Evolutionary conservation across 2,888 invertebrate genomes (phyloP), one percentile per base, ranked within the genome.

Genomic region (Drosophila formosana): DNA sequence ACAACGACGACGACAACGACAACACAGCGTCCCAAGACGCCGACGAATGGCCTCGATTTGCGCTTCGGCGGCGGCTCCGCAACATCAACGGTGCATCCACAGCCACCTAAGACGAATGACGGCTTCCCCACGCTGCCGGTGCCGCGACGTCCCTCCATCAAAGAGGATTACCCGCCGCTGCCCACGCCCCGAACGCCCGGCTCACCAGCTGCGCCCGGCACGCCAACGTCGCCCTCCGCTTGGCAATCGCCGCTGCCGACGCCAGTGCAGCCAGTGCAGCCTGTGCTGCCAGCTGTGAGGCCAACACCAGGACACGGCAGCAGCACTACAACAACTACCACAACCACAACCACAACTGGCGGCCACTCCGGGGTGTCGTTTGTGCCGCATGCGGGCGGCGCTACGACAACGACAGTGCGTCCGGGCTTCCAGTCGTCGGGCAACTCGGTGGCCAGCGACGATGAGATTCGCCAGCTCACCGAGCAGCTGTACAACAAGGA

Each of bases 401-500:
- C 45, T 0, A 72, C 72, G n/a, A 75, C 86, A 11, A 90, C 89
- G 9, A 90, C 91, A 3, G 82, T 84, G 41, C 87, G 82, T 30
- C 90, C 91, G 3, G 92, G 91, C 30, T 79, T 92, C 30, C 65
- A 70, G 3, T 72, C 80, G 0, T 65, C 81, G 3, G 93, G 93
- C 39, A 94, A 93, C 79, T 92, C 93, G 25, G 88, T 94, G 39
- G 93, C 94, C 30, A 94, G 93, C 60, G 95, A 96, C 82, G 93
- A 93, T 75, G 95, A 96, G 91, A 91, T 96, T 46, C 94, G 95
- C 83, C 94, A 94, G 47, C 92, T 97, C 55, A 95, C 96, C 13
- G 97, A 97, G 92, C 94, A 94, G 57, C 92, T 97, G 23, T 93
- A 96, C 64, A 94, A 93, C 62, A 95, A 96, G 89, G 97, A 97